Conservation (phyloP, 1,140 invertebrate genomes). For the Pogonomyrmex californicus region DNA sequence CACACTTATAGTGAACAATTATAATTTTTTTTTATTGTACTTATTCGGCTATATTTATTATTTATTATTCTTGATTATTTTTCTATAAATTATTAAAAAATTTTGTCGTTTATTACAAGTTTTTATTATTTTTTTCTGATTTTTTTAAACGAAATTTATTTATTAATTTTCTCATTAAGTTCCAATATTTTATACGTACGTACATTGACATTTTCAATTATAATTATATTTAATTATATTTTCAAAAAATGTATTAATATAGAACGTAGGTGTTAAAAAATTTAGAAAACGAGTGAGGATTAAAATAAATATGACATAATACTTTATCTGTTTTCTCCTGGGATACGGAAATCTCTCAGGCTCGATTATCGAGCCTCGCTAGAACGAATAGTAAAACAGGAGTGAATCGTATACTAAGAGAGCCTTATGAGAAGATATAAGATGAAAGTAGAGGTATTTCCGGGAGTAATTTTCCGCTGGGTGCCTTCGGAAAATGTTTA, state of each 20-base stretch:
- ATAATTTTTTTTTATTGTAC: not conserved
- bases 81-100: not conserved
- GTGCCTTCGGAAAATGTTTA: constrained; percentile 81
- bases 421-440: constrained; percentile 61
- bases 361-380: constrained; percentile 45
- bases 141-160: not conserved
- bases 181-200: not conserved
- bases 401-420: constrained; percentile 20
- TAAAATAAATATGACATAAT: not conserved
- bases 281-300: not conserved
- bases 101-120: not conserved
- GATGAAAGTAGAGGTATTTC: constrained; percentile 74
- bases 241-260: not conserved
- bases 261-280: not conserved
- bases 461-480: constrained; percentile 81
- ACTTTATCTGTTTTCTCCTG: not conserved
- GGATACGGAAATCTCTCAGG: constrained; percentile 33
- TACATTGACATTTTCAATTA: not conserved
- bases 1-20: not conserved
- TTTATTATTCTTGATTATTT: not conserved
- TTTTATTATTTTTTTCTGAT: not conserved
- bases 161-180: not conserved
- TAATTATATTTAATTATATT: not conserved
- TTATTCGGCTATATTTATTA: not conserved
- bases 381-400: constrained; percentile 17